A percentile compares a stretch with the other conserved stretches of the same genome.
phyloP scores from a whole-genome alignment of 2,888 invertebrate genomes.

The Aphidoletes aphidimyza region DNA sequence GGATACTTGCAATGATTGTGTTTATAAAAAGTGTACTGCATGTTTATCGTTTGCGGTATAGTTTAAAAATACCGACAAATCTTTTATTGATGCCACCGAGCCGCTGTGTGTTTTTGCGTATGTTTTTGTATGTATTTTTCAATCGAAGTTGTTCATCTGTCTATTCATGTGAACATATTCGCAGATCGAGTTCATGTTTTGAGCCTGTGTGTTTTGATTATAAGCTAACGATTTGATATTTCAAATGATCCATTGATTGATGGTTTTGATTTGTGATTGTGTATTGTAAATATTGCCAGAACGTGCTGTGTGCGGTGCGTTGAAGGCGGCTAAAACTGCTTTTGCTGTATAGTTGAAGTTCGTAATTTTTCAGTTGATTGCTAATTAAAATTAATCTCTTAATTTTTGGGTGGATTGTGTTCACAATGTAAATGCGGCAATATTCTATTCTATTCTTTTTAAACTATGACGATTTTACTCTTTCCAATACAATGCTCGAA shows the following conservation, averaged over 20 bases:
- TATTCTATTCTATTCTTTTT: no score
- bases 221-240: conserved; percentile 8
- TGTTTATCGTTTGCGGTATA: conserved; percentile 35
- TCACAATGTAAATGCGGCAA: no score
- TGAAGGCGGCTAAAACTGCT: neutral
- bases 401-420: neutral
- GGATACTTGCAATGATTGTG: neutral
- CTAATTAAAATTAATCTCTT: conserved; percentile 48
- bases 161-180: neutral
- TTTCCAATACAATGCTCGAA: no score
- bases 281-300: neutral
- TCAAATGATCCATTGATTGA: conserved; percentile 48
- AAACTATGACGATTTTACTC: no score
- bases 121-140: neutral
- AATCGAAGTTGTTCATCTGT: neutral
- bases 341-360: neutral
- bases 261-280: conserved; percentile 47
- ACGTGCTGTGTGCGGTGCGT: neutral
- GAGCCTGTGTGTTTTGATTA: conserved; percentile 41
- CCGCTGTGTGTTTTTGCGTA: no score
- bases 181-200: conserved; percentile 3
- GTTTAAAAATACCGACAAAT: conserved; percentile 51
- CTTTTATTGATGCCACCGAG: neutral
- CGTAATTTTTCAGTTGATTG: conserved; percentile 50
- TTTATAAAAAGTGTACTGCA: conserved; percentile 1